Evolutionary conservation across 2,113 vertebrate genomes (phyloP), one percentile per base, ranked within the genome.

Genomic region (Scalopus aquaticus): DNA sequence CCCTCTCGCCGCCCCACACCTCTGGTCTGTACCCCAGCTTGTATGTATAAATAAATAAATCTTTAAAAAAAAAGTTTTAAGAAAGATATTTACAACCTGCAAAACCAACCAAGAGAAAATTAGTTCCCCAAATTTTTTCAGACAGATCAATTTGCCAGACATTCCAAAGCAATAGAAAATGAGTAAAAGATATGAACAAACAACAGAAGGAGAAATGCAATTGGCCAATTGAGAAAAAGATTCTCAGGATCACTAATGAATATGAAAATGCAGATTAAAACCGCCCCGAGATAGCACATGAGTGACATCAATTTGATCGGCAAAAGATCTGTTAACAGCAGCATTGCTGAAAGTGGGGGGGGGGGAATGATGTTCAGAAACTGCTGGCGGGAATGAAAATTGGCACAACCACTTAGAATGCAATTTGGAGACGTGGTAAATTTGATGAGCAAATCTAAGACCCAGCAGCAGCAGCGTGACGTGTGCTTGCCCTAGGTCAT

Each of bases 381-480:
- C 58, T 76, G 73, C 81, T n/a, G 28, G 56, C 64, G 69, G 44
- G 22, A 54, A 64, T 60, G 54, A 58, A 67, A 65, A 67, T 54
- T 51, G 69, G 37, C 65, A 17, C 56, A 60, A n/a, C 49, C 35
- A 37, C 46, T 85, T 30, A 67, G 51, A 96, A 81, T 88, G 62
- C 17, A 80, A 74, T 93, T 92, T 65, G 56, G 74, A 94, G 96
- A 85, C 82, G 46, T 30, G 32, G 74, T 56, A 32, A 60, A 65
- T 49, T 46, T 73, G 46, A 88, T 12, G 37, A 85, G 72, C 30
- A 56, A 37, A 35, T 91, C 78, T 79, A 15, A 5, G 60, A 35
- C 22, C 39, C 58, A 62, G 65, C 60, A 49, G 73, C 28, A 24
- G 13, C 30, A 19, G 46, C 49, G 3, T 49, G 9, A 19, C 17